Conservation (phyloP, 2,888 invertebrate genomes). For the Zygothrica quintamaculata region DNA sequence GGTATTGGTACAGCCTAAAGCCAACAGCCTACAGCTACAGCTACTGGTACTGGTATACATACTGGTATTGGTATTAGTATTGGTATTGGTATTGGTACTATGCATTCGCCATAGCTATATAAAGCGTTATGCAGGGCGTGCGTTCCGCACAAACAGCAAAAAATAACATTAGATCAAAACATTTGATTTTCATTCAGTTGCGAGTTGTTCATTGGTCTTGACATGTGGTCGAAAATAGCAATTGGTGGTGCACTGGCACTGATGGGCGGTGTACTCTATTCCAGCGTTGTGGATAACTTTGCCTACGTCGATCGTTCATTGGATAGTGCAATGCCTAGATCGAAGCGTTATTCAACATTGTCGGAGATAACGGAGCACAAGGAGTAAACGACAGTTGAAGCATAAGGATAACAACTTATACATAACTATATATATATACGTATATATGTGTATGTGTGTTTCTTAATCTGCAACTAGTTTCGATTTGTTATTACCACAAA, state of each 20-base stretch:
- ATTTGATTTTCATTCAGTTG: constrained; percentile 6
- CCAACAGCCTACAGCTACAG: too few relatives aligned
- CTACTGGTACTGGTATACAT: too few relatives aligned
- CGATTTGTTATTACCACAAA: constrained; percentile 14
- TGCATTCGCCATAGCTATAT: constrained; percentile 43
- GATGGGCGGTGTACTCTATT: constrained; percentile 56
- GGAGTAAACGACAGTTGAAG: neutral
- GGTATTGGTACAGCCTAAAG: too few relatives aligned
- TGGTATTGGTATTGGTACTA: too few relatives aligned
- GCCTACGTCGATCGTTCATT: constrained; percentile 69
- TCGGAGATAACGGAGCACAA: constrained; percentile 5
- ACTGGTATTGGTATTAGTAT: too few relatives aligned
- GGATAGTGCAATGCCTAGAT: constrained; percentile 61
- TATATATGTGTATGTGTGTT: neutral
- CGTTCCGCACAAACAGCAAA: constrained; percentile 60
- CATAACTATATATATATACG: neutral
- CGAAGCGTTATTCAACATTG: constrained; percentile 40
- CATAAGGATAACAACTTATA: too few relatives aligned
- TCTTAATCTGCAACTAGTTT: constrained; percentile 26
- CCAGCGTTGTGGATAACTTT: constrained; percentile 64
- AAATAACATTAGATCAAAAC: too few relatives aligned
- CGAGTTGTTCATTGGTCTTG: constrained; percentile 14
- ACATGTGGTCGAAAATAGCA: constrained; percentile 64
- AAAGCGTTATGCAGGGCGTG: constrained; percentile 49
- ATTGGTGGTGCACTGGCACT: constrained; percentile 56